Conservation (phyloP, 2,113 vertebrate species). For the Petroica traversi region DNA sequence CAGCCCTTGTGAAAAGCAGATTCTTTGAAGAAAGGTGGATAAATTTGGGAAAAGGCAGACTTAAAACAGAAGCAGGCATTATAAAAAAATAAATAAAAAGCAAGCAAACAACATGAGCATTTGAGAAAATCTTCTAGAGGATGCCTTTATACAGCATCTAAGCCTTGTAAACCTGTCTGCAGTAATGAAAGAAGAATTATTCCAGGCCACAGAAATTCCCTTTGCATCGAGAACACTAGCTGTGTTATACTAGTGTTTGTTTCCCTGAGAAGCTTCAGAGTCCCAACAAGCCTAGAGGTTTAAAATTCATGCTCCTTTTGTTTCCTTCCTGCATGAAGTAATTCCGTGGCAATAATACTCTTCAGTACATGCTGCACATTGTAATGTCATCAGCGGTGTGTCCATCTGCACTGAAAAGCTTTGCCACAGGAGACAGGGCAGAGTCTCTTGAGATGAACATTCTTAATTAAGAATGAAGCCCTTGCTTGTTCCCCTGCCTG, state of each 20-base stretch:
- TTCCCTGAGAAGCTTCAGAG: constrained; percentile 47
- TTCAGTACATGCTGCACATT: constrained; percentile 36
- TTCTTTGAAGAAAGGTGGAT: background rate
- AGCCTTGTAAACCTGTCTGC: constrained; percentile 48
- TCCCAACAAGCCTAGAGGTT: constrained; percentile 49
- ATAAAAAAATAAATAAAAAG: constrained; percentile 45
- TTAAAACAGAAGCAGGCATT: background rate
- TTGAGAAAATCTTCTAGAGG: constrained; percentile 34
- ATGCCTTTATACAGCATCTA: background rate
- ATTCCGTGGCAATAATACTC: constrained; percentile 49
- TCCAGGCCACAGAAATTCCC: constrained; percentile 52
- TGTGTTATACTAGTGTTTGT: constrained; percentile 26
- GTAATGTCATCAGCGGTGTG: constrained; percentile 49
- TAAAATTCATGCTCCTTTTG: constrained; percentile 54
- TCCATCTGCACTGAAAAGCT: constrained; percentile 62
- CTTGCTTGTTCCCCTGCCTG: constrained; percentile 4
- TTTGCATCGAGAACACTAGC: constrained; percentile 24
- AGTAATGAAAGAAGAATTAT: constrained; percentile 57
- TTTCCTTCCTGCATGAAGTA: constrained; percentile 49
- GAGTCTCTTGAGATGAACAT: constrained; percentile 17
- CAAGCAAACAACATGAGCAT: background rate
- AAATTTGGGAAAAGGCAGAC: background rate
- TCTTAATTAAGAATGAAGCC: constrained; percentile 52
- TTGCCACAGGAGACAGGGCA: constrained; percentile 24
- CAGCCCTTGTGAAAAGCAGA: background rate